Base-by-base conservation (phyloP, 2,888 invertebrate species). In the Cantharis nigra region DNA sequence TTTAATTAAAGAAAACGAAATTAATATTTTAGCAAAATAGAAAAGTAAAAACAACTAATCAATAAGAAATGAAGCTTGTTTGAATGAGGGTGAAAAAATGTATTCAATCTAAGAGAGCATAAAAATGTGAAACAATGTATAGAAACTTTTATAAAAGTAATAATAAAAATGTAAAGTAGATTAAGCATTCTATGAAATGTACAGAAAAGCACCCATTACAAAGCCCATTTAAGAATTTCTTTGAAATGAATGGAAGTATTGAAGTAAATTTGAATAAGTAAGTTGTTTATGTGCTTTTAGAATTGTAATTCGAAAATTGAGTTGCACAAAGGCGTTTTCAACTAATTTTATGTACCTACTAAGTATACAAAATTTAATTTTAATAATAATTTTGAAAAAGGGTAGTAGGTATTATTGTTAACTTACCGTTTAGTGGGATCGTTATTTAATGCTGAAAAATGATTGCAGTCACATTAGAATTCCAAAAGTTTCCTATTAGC, bases 381-480 rank as follows among this genome's bases (percentile, higher is more conserved):
- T 49, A 49, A n/a, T 49, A 49, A n/a, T 49, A 49, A 49, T 49
- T 49, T n/a, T n/a, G 7, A n/a, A 0, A 49, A 49, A n/a, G 49
- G 49, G 49, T 49, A 16, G 49, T 49, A 16, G 16, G 16, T 16
- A 49, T 49, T 49, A 49, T 49, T 49, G 49, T 49, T n/a, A 49
- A 49, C 49, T 49, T 49, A 49, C 49, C 49, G 49, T 49, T 49
- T 49, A 49, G n/a, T n/a, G 13, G 49, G n/a, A 49, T 49, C n/a
- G 49, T 49, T 28, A 49, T 26, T 70, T 77, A 77, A 77, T 70
- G 26, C 67, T 77, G 74, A 77, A 74, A 77, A 77, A 74, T 74
- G 74, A 71, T 28, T 5, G 18, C 18, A 33, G 67, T 67, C 63
- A 69, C 49, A 77, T 70, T 71, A 75, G 69, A 74, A 74, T 78